phyloP scores from a whole-genome alignment of 2,797 vertebrate species.

The Urosaurus nigricauda region DNA sequence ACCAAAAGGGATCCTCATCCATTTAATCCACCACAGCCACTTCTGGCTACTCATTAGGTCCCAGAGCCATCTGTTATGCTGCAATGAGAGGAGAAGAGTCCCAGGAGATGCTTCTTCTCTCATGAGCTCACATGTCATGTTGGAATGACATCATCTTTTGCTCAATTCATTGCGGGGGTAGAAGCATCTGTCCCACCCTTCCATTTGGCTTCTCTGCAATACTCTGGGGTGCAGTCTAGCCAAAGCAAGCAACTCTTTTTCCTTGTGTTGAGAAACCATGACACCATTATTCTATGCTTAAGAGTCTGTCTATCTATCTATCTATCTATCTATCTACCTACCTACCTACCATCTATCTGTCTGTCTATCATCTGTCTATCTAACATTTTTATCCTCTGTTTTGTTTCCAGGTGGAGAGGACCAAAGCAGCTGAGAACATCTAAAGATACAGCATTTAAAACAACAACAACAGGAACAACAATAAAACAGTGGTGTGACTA shows the following conservation, averaged over 20 bases:
- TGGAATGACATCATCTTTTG: constrained; percentile 36
- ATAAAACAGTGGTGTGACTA: not conserved
- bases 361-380: no score
- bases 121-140: constrained; percentile 8
- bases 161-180: not conserved
- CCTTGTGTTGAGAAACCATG: not conserved
- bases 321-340: not conserved
- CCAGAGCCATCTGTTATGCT: constrained; percentile 25
- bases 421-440: not conserved
- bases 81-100: not conserved
- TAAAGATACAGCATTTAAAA: not conserved
- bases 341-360: no score
- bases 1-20: not conserved
- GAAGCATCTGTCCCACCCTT: not conserved
- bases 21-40: constrained; percentile 21
- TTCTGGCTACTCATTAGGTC: constrained; percentile 18
- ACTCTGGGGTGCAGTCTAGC: not conserved
- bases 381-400: not conserved
- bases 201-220: constrained; percentile 2
- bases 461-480: not conserved
- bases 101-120: constrained; percentile 17
- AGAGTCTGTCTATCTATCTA: no score
- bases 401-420: not conserved
- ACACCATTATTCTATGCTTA: no score
- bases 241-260: not conserved